Conservation (phyloP, 2,888 invertebrate species). For the Apodemia hepburni region DNA sequence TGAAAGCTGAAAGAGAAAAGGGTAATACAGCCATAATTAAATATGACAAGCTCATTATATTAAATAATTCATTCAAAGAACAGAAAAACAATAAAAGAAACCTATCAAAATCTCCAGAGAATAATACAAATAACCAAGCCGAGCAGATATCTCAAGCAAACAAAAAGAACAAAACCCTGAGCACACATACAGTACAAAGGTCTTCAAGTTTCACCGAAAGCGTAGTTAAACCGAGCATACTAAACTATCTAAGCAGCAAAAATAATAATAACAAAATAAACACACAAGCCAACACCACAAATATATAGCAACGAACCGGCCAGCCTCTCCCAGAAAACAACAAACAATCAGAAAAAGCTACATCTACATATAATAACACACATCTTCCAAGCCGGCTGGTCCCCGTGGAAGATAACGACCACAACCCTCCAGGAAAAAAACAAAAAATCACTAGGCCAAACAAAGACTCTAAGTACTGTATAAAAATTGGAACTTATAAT, state of each 20-base stretch:
- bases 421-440: constrained; percentile 26
- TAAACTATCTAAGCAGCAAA: constrained; percentile 14
- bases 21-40: constrained; percentile 29
- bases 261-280: constrained; percentile 10
- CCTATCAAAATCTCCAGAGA: constrained; percentile 26
- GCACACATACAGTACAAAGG: not conserved
- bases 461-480: not conserved
- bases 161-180: constrained; percentile 24
- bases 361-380: constrained; percentile 1
- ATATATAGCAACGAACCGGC: constrained; percentile 10
- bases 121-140: constrained; percentile 14
- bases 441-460: no score
- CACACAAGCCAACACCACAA: constrained; percentile 15
- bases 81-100: constrained; percentile 25
- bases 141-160: constrained; percentile 20
- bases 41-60: constrained; percentile 31
- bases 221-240: constrained; percentile 14
- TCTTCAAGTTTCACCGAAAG: constrained; percentile 15
- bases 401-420: constrained; percentile 29
- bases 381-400: constrained; percentile 30
- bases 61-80: constrained; percentile 18
- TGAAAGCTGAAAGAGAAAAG: constrained; percentile 27
- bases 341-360: constrained; percentile 4
- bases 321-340: not conserved
- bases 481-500: constrained; percentile 12